phyloP scores from a whole-genome alignment of 2,888 invertebrate species.

The Drosophila neotestacea region DNA sequence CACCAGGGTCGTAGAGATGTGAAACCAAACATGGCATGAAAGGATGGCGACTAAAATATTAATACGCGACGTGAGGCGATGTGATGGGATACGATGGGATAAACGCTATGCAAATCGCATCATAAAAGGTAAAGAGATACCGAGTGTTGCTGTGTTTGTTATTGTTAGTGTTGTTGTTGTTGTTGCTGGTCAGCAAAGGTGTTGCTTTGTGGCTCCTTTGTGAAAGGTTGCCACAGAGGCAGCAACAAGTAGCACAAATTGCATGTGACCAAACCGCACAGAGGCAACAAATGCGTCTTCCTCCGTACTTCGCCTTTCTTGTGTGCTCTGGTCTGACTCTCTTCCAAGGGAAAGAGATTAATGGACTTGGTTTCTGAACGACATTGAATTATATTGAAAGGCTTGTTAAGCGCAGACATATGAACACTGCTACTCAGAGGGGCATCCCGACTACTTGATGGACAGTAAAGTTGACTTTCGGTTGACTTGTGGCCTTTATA shows the following conservation, averaged over 20 bases:
- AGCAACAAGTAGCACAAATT: conserved; percentile 79
- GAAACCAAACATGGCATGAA: conserved; percentile 76
- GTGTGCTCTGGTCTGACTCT: conserved; percentile 9
- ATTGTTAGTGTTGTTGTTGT: conserved; percentile 27
- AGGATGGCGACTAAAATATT: conserved; percentile 77
- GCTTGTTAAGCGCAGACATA: conserved; percentile 61
- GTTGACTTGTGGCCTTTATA: conserved; percentile 2
- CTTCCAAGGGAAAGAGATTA: conserved; percentile 54
- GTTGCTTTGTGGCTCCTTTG: conserved; percentile 58
- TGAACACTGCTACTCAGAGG: conserved; percentile 49
- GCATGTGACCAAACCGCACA: conserved; percentile 51
- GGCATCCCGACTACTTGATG: conserved; percentile 12
- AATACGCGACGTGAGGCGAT: conserved; percentile 65
- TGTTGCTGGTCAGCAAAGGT: conserved; percentile 59
- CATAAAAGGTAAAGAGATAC: conserved; percentile 68
- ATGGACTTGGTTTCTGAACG: conserved; percentile 49
- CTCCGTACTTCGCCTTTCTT: conserved; percentile 5
- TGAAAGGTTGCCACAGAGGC: conserved; percentile 47
- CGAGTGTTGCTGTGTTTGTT: conserved; percentile 6
- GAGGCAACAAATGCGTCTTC: conserved; percentile 7
- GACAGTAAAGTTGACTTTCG: conserved; percentile 28
- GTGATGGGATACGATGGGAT: conserved; percentile 52
- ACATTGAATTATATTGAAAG: conserved; percentile 68
- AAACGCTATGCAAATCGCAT: conserved; percentile 80
- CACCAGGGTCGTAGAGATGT: conserved; percentile 52